Evolutionary conservation across 2,113 vertebrate genomes (phyloP).

Genomic region (Hemichromis elongatus): DNA sequence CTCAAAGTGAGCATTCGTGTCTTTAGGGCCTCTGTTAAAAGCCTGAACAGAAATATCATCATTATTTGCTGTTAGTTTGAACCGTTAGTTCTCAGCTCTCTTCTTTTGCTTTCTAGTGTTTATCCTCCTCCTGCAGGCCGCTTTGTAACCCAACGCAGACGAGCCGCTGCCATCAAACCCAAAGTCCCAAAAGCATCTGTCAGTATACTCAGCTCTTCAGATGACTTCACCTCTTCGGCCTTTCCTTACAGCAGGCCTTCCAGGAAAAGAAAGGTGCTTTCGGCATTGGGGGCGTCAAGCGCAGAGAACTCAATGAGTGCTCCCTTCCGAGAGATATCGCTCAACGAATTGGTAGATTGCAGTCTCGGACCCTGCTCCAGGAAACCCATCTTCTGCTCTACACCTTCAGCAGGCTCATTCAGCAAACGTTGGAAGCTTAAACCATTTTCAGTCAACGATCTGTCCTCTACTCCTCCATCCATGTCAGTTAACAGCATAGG

Average conservation of each 20-base stretch:
- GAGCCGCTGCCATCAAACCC: background rate
- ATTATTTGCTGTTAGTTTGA: background rate
- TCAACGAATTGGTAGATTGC: constrained; percentile 31
- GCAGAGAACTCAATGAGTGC: constrained; percentile 21
- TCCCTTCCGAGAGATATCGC: constrained; percentile 30
- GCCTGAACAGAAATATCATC: background rate
- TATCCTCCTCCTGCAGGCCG: background rate
- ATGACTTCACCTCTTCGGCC: constrained; percentile 42
- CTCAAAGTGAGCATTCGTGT: constrained; percentile 9
- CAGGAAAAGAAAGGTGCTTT: background rate
- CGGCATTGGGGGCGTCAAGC: background rate
- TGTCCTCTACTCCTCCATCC: background rate
- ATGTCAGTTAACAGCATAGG: constrained; percentile 3
- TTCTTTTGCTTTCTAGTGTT: constrained; percentile 13
- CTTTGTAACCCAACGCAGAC: constrained; percentile 58
- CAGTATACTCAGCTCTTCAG: constrained; percentile 49
- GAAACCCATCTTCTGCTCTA: constrained; percentile 65
- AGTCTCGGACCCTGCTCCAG: constrained; percentile 4
- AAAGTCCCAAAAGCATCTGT: background rate
- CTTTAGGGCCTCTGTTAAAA: background rate
- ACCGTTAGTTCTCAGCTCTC: background rate
- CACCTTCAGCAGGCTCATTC: constrained; percentile 37
- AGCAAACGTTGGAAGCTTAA: background rate
- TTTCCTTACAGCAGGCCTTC: background rate
- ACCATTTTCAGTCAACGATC: background rate